phyloP scores from a whole-genome alignment of 2,888 invertebrate genomes.

The Scaptodrosophila latifasciaeformis region DNA sequence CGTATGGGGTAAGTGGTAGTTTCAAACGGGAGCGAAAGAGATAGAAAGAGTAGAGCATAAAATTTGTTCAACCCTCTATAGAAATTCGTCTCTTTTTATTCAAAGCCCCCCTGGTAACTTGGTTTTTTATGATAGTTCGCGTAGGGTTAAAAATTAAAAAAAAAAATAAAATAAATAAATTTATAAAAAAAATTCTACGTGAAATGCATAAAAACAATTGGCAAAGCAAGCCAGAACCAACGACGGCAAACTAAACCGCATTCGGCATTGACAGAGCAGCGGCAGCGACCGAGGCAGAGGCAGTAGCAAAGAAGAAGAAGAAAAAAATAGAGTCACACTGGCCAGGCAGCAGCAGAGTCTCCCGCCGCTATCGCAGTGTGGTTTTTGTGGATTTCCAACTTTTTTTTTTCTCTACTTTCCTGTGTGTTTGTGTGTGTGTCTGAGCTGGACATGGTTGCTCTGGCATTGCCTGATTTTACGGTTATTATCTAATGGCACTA shows the following conservation, averaged over 20 bases:
- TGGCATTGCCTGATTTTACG: constrained; percentile 6
- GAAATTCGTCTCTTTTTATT: constrained; percentile 19
- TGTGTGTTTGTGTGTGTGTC: background rate
- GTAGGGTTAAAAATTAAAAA: constrained; percentile 55
- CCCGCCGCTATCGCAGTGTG: background rate
- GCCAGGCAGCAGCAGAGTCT: constrained; percentile 7
- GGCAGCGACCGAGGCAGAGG: constrained; percentile 18
- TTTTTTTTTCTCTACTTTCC: background rate
- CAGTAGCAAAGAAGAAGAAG: constrained; percentile 26
- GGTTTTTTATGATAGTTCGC: constrained; percentile 12
- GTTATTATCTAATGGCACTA: constrained; percentile 49
- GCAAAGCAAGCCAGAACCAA: constrained; percentile 7
- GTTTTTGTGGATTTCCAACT: constrained; percentile 1
- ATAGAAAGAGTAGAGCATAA: constrained; percentile 15
- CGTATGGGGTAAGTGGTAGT: no score
- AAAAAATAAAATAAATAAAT: no score
- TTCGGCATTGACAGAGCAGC: constrained; percentile 6
- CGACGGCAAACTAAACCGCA: background rate
- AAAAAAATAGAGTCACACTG: constrained; percentile 30
- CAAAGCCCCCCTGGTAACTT: constrained; percentile 22
- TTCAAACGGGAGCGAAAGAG: constrained; percentile 11
- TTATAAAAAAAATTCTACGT: no score
- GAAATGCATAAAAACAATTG: constrained; percentile 67
- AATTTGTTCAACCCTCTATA: constrained; percentile 7
- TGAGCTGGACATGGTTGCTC: background rate